Evolutionary conservation across 2,888 invertebrate genomes (phyloP).

Genomic region (Tenthredo mesomela): DNA sequence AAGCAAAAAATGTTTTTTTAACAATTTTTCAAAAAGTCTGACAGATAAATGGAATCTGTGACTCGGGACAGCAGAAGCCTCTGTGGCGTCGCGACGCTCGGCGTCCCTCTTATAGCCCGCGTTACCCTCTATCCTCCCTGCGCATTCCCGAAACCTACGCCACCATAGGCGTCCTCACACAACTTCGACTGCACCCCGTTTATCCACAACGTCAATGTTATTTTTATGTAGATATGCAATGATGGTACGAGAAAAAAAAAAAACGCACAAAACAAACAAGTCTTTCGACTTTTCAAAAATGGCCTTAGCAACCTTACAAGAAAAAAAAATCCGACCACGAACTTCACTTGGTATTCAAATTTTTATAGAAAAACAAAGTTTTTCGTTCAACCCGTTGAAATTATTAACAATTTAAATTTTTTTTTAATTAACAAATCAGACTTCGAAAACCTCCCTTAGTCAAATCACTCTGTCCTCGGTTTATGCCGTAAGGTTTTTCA

Average conservation of each 20-base stretch:
- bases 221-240: conserved; percentile 28
- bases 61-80: conserved; percentile 61
- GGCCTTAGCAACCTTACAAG: background rate
- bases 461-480: background rate
- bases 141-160: conserved; percentile 65
- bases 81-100: conserved; percentile 68
- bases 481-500: background rate
- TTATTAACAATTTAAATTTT: background rate
- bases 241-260: background rate
- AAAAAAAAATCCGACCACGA: background rate
- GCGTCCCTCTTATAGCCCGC: conserved; percentile 68
- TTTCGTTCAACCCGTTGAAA: background rate
- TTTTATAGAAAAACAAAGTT: background rate
- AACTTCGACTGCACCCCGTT: conserved; percentile 47
- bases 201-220: conserved; percentile 44
- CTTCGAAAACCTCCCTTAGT: background rate
- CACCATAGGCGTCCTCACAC: conserved; percentile 38
- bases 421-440: background rate
- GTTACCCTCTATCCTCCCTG: conserved; percentile 59
- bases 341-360: background rate
- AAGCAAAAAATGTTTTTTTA: background rate
- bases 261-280: background rate
- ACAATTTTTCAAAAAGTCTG: background rate
- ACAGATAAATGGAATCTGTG: conserved; percentile 47
- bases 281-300: background rate